These are phyloP conservation scores for Sebastiscus albofasciatus DNA, from an alignment of 2,797 vertebrate genomes.

Conservation along the genomic window DNA sequence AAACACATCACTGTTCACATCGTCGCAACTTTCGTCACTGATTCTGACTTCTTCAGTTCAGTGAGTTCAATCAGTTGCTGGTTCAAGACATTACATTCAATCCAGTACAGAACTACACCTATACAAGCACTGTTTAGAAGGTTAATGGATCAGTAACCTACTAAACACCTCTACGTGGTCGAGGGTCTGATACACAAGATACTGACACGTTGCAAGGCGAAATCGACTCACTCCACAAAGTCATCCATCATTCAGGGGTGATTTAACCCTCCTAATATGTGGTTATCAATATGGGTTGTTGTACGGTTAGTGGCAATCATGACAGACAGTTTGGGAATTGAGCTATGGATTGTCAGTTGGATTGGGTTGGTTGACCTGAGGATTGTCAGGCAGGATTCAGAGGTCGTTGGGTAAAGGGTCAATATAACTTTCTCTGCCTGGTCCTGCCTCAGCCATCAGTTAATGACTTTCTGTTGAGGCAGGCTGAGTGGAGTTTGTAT, in stretches of 20 bases:
- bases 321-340: constrained; percentile 12
- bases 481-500: not conserved
- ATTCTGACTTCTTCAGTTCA: not conserved
- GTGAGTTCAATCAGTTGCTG: too few relatives aligned
- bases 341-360: constrained; percentile 34
- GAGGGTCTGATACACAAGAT: not conserved
- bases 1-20: not conserved
- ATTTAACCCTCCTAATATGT: constrained; percentile 29
- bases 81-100: not conserved
- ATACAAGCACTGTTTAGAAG: not conserved
- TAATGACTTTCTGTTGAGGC: constrained; percentile 19
- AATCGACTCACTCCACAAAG: constrained; percentile 22
- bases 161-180: not conserved
- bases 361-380: constrained; percentile 17
- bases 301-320: constrained; percentile 13
- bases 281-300: constrained; percentile 16
- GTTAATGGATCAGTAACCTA: not conserved
- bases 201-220: not conserved
- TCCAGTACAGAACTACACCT: not conserved
- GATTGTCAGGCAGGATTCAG: constrained; percentile 46
- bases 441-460: not conserved
- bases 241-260: constrained; percentile 61
- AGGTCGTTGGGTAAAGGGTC: constrained; percentile 41
- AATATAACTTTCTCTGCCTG: constrained; percentile 18
- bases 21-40: not conserved